A percentile compares a stretch with the other conserved stretches of the same genome.
Conservation (phyloP, 2,888 invertebrate species). For the Atrina japonica region DNA sequence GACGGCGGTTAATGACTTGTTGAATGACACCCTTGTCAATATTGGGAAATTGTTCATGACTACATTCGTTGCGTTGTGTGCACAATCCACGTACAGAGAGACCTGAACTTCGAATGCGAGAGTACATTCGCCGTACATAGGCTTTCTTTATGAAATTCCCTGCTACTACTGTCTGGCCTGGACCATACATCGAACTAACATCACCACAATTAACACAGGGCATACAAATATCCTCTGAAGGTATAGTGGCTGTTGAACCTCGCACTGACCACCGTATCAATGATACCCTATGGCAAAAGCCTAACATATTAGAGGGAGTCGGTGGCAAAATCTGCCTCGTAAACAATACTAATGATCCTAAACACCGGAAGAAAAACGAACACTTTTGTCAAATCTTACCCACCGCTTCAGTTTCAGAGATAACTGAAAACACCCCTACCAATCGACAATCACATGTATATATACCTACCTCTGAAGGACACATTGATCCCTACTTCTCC, state of each 20-base stretch:
- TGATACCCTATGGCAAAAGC: too few species aligned
- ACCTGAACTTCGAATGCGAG: too few species aligned
- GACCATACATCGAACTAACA: constrained; percentile 27
- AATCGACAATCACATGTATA: constrained; percentile 39
- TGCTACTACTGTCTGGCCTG: constrained; percentile 35
- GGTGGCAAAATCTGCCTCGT: constrained; percentile 25
- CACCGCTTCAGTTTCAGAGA: neutral
- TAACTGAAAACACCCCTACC: constrained; percentile 40
- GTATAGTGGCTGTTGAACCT: constrained; percentile 16
- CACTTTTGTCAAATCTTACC: constrained; percentile 20
- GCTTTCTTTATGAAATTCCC: constrained; percentile 20
- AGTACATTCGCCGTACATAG: constrained; percentile 31
- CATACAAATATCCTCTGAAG: constrained; percentile 13
- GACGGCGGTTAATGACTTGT: too few species aligned
- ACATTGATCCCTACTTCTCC: neutral
- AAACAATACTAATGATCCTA: constrained; percentile 35
- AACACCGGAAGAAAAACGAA: constrained; percentile 22
- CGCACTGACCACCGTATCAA: neutral
- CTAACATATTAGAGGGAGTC: constrained; percentile 19
- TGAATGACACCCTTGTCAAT: too few species aligned
- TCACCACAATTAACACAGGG: constrained; percentile 19
- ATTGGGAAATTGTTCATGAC: too few species aligned
- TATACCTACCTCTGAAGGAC: too few species aligned
- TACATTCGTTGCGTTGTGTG: too few species aligned
- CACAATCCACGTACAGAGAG: too few species aligned